Percentiles rank a stretch among this genome's conserved stretches.
Conservation (phyloP, 2,797 vertebrate species). For the Macropus fuliginosus region DNA sequence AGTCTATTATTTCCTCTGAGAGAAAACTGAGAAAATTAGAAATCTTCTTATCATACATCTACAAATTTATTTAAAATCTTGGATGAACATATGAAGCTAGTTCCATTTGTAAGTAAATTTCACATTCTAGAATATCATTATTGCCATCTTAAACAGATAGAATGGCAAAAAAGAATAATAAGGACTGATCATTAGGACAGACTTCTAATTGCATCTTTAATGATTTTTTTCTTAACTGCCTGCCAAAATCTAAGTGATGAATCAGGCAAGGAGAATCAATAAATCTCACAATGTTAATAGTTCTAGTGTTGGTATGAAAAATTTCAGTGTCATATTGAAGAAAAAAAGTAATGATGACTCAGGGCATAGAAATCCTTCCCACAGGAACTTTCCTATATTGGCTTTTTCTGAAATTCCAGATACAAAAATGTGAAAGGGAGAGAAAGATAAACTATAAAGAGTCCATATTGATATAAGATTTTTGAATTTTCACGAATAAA, state of each 20-base stretch:
- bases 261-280: not conserved
- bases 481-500: not conserved
- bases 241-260: not conserved
- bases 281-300: not conserved
- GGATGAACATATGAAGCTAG: not conserved
- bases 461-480: not conserved
- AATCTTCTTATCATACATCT: not conserved
- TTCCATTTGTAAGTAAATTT: not conserved
- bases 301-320: not conserved
- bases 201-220: not conserved
- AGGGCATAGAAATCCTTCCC: not conserved
- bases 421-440: not conserved
- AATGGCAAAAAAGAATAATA: not conserved
- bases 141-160: not conserved
- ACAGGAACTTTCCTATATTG: not conserved
- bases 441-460: not conserved
- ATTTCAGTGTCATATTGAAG: not conserved
- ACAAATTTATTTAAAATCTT: not conserved
- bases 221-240: not conserved
- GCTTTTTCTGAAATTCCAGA: not conserved
- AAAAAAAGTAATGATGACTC: not conserved
- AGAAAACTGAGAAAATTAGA: not conserved
- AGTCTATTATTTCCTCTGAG: not conserved
- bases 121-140: not conserved
- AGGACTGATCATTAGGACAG: not conserved